Evolutionary conservation across 2,113 vertebrate genomes (phyloP).

Genomic region (Panurus biarmicus): DNA sequence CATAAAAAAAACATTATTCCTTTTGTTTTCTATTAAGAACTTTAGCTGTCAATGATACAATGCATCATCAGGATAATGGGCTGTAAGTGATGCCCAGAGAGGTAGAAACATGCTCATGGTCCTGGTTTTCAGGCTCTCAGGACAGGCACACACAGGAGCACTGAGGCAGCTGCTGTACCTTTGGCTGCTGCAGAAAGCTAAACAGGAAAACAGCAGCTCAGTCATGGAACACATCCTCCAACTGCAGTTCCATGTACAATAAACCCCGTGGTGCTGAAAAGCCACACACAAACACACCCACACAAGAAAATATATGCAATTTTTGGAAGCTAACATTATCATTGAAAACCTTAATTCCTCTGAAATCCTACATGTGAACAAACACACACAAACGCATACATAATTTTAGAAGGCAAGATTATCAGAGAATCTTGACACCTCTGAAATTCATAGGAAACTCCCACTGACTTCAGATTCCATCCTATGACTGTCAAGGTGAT

Average conservation of each 20-base stretch:
- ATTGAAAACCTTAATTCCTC: neutral
- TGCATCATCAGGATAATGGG: neutral
- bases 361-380: neutral
- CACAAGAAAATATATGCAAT: neutral
- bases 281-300: neutral
- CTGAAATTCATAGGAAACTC: neutral
- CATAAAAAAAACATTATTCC: neutral
- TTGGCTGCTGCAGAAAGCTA: neutral
- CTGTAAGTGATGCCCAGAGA: neutral
- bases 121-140: neutral
- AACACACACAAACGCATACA: accelerated
- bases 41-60: neutral
- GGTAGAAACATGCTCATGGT: neutral
- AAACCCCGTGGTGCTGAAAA: neutral
- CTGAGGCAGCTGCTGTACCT: neutral
- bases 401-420: neutral
- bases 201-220: neutral
- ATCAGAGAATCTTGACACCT: neutral
- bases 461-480: neutral
- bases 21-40: neutral
- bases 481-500: neutral
- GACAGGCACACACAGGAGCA: neutral
- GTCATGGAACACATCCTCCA: neutral
- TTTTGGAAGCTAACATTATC: neutral
- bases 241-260: neutral